Evolutionary conservation across 1,140 invertebrate genomes (phyloP).

Genomic region (Cotesia glomerata): DNA sequence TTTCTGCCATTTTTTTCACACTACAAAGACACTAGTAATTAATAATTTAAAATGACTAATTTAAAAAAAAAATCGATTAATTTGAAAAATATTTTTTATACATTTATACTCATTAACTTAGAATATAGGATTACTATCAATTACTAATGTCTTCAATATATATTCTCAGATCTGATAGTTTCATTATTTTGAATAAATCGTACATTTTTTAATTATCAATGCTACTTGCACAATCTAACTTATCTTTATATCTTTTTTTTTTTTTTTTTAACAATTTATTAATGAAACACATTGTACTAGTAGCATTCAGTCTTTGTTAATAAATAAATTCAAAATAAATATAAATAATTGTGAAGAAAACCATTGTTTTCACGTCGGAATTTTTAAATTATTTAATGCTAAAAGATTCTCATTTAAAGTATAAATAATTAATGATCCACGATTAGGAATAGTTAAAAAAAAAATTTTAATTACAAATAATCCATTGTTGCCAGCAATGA

Average conservation of each 20-base stretch:
- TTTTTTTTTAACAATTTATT: conserved; percentile 14
- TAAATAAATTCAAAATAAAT: conserved; percentile 43
- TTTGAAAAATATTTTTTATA: too few relatives aligned
- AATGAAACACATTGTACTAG: conserved; percentile 43
- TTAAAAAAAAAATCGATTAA: too few relatives aligned
- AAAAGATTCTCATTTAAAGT: background rate
- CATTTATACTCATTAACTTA: too few relatives aligned
- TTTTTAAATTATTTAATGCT: too few relatives aligned
- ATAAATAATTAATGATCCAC: background rate
- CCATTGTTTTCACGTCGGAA: background rate
- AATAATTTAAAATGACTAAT: background rate
- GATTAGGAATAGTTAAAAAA: too few relatives aligned
- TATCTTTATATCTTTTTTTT: background rate
- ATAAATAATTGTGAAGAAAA: background rate
- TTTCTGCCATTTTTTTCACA: background rate
- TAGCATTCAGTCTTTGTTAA: conserved; percentile 58
- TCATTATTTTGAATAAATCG: background rate
- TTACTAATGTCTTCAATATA: background rate
- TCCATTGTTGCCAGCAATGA: too few relatives aligned
- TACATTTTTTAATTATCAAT: background rate
- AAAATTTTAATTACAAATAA: too few relatives aligned
- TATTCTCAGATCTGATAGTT: background rate
- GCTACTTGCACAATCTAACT: background rate
- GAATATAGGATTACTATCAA: background rate
- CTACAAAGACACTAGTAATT: too few relatives aligned